Evolutionary conservation across 2,888 invertebrate species (phyloP).

Genomic region (Hydropsyche betteni): DNA sequence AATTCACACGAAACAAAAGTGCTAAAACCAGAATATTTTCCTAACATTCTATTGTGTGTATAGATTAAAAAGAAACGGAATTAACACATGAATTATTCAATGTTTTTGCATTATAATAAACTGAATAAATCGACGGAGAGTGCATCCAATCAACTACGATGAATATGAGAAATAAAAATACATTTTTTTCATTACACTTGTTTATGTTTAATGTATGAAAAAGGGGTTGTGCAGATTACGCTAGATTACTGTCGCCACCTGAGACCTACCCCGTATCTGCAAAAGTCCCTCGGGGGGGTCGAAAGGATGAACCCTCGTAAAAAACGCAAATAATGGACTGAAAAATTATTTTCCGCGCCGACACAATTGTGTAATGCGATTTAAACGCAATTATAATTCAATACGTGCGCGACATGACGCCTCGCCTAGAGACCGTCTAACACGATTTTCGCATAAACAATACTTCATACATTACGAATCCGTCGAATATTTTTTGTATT

Average conservation of each 20-base stretch:
- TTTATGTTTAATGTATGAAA: slow-evolving; percentile 37
- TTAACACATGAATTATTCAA: background rate
- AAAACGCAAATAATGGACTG: too few relatives aligned
- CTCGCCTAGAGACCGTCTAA: too few relatives aligned
- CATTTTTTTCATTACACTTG: slow-evolving; percentile 4
- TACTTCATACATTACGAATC: too few relatives aligned
- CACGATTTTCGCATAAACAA: too few relatives aligned
- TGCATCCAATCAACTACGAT: background rate
- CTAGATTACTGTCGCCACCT: slow-evolving; percentile 43
- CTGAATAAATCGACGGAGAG: background rate
- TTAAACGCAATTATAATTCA: slow-evolving; percentile 4
- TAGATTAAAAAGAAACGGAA: background rate
- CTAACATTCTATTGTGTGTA: too few relatives aligned
- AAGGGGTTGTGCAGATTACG: slow-evolving; percentile 36
- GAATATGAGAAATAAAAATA: background rate
- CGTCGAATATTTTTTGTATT: too few relatives aligned
- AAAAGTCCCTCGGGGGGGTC: slow-evolving; percentile 22
- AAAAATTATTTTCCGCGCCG: background rate
- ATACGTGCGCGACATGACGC: background rate
- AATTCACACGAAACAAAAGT: too few relatives aligned
- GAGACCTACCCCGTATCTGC: slow-evolving; percentile 31
- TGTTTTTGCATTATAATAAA: background rate
- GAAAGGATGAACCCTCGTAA: background rate
- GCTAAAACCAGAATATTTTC: too few relatives aligned
- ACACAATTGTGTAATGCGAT: slow-evolving; percentile 2